Conservation (phyloP, 2,888 invertebrate species). For the Chromoteleia sp. region DNA sequence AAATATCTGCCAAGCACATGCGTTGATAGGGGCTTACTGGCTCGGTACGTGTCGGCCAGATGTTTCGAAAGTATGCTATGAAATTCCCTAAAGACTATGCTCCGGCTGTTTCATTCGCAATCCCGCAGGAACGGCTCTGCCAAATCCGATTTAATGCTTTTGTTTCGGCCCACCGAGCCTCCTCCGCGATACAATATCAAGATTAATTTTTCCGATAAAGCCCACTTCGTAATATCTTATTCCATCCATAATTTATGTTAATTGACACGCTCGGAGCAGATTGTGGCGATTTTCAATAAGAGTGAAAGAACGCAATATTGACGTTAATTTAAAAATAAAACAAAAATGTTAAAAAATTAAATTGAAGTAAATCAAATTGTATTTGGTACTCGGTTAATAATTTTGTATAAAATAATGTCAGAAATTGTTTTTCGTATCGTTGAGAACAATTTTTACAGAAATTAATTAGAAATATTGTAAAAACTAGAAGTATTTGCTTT, state of each 20-base stretch:
- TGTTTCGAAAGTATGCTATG: slow-evolving; percentile 76
- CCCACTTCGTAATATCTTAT: slow-evolving; percentile 33
- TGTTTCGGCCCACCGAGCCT: slow-evolving; percentile 38
- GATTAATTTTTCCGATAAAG: slow-evolving; percentile 59
- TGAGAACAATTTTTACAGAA: too few relatives aligned
- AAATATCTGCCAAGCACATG: slow-evolving; percentile 82
- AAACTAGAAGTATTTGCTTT: too few relatives aligned
- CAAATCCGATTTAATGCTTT: slow-evolving; percentile 57
- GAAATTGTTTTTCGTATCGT: too few relatives aligned
- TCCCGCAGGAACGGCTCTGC: slow-evolving; percentile 51
- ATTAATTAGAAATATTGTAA: too few relatives aligned
- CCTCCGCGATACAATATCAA: slow-evolving; percentile 41
- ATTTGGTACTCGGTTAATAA: too few relatives aligned
- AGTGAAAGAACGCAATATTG: too few relatives aligned
- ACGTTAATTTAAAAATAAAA: too few relatives aligned
- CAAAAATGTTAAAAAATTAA: too few relatives aligned
- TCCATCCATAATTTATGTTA: slow-evolving; percentile 41
- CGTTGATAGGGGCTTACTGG: slow-evolving; percentile 79
- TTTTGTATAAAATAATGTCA: too few relatives aligned
- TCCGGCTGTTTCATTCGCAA: slow-evolving; percentile 50
- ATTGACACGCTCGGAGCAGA: slow-evolving; percentile 5
- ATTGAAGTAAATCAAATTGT: too few relatives aligned
- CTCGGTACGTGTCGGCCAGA: slow-evolving; percentile 79
- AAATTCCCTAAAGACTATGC: slow-evolving; percentile 77
- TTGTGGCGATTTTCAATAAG: neutral